Conservation (phyloP, 2,113 vertebrate genomes). For the Callipepla squamata region DNA sequence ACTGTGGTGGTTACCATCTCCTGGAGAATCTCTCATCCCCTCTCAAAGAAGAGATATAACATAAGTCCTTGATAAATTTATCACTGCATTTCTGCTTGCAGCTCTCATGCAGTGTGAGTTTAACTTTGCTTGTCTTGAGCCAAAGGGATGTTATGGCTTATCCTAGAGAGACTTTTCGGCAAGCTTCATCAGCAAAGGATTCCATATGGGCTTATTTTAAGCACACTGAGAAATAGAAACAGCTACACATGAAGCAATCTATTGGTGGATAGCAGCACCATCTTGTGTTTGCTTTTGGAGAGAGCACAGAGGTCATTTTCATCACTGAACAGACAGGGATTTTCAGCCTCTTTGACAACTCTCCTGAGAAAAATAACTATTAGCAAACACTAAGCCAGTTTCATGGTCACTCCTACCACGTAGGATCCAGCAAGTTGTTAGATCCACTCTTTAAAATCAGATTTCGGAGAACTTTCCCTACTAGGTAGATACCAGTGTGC, state of each 20-base stretch:
- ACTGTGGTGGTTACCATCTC: rapidly evolving
- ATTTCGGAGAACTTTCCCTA: neutral
- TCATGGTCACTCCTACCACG: neutral
- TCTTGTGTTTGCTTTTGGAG: constrained; percentile 40
- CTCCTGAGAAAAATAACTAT: neutral
- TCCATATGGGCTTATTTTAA: neutral
- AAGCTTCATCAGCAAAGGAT: neutral
- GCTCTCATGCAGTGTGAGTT: neutral
- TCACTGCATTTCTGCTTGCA: neutral
- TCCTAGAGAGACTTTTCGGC: neutral
- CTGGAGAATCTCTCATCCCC: neutral
- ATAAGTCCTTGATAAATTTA: neutral
- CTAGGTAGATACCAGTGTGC: neutral
- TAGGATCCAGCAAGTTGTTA: neutral
- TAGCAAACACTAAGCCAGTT: neutral
- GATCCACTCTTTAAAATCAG: neutral
- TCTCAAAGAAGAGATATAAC: neutral
- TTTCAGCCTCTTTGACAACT: neutral
- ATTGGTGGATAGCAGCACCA: constrained; percentile 39
- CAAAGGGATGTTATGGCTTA: neutral
- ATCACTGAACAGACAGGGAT: neutral
- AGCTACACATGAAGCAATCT: neutral
- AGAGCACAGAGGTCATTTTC: neutral
- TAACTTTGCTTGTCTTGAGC: neutral
- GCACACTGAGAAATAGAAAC: neutral